Base-by-base conservation (phyloP, 2,113 vertebrate genomes). In the Anser brachyrhynchus region DNA sequence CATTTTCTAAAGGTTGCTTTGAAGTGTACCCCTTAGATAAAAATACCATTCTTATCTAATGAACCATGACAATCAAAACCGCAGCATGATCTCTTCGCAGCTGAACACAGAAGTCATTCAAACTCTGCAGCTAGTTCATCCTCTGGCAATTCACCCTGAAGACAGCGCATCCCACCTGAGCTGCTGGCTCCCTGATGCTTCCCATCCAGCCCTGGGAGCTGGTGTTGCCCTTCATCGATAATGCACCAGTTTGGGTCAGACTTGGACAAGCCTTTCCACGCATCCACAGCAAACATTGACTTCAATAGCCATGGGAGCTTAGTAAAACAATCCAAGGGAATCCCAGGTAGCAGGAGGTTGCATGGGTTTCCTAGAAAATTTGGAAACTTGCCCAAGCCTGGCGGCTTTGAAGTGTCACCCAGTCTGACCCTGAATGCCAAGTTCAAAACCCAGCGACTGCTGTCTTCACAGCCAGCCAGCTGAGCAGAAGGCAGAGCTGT, bases 401-500 rank as follows among this genome's bases (percentile, higher is more conserved):
- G 44, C 78, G 25, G 54, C 70, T 92, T 93, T 93, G 79, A 89
- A 58, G 49, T 22, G 57, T 93, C 54, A 84, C 86, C 70, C 77
- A 21, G 52, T 61, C 57, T 26, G 11, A 93, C 75, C 83, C 26
- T 2, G 3, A 69, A 54, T 39, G 66, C 58, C 16, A 88, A 71
- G 89, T 87, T 92, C 90, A 91, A 84, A 95, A 66, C 58, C 6
- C 74, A 84, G 62, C 0, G 3, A 57, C 58, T 59, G 80, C 76
- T 0, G 5, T 35, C 83, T 61, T 69, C 73, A 10, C 81, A 81
- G 62, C 61, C 90, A 88, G 69, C 72, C 77, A 49, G 86, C 80
- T 87, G 72, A 92, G 83, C 92, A 96, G 93, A 90, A 92, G 85
- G 90, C 93, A 94, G 88, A 81, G 52, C 51, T 89, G 70, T 35